Evolutionary conservation across 2,113 vertebrate species (phyloP).

Genomic region (Chamaetylas fuelleborni): DNA sequence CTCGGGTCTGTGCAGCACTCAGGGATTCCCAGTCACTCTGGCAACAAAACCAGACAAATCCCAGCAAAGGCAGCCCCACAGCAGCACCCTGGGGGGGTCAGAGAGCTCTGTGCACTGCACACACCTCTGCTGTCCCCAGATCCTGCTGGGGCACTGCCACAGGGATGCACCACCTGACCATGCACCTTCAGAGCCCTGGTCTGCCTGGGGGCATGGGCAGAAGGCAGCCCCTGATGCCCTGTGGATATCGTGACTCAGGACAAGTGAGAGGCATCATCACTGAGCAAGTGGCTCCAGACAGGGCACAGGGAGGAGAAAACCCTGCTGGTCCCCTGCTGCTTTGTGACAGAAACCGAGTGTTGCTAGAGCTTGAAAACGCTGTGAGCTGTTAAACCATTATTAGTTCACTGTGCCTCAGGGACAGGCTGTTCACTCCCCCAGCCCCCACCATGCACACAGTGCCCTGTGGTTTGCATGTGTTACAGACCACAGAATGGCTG

Average conservation of each 20-base stretch:
- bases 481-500: background rate
- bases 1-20: background rate
- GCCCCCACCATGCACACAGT: accelerated
- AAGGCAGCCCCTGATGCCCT: background rate
- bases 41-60: background rate
- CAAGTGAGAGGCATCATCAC: background rate
- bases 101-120: background rate
- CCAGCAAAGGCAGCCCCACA: background rate
- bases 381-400: background rate
- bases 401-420: background rate
- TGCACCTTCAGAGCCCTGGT: accelerated
- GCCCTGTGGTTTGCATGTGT: accelerated
- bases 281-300: background rate
- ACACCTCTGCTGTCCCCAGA: background rate
- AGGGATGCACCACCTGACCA: background rate
- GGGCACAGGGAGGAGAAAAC: background rate
- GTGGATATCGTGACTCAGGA: background rate
- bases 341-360: background rate
- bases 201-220: accelerated
- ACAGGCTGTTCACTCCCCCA: background rate
- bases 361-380: background rate
- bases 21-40: background rate
- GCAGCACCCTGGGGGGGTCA: background rate
- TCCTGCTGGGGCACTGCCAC: background rate
- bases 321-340: background rate